Evolutionary conservation across 2,888 invertebrate genomes (phyloP).

Genomic region (Baccha elongata): DNA sequence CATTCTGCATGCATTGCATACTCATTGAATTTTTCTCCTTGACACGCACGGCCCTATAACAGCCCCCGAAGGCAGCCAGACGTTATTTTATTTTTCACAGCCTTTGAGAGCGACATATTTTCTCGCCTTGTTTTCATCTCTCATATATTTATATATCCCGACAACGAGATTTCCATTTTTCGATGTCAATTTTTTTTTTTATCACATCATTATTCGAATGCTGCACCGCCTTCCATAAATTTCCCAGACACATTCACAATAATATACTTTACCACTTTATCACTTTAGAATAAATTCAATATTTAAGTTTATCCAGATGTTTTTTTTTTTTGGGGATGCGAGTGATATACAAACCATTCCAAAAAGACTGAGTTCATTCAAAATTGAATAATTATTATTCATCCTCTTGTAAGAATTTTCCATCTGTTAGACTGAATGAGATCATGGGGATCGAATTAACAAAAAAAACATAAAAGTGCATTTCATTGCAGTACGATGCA

Average conservation of each 20-base stretch:
- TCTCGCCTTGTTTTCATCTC: constrained; percentile 30
- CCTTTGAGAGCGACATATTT: constrained; percentile 37
- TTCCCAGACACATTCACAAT: constrained; percentile 11
- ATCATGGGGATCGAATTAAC: constrained; percentile 8
- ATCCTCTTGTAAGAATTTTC: constrained; percentile 49
- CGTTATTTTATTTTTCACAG: constrained; percentile 31
- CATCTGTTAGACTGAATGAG: constrained; percentile 45
- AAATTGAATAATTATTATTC: constrained; percentile 66
- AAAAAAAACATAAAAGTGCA: background rate
- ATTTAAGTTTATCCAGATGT: constrained; percentile 65
- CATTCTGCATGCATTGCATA: constrained; percentile 1
- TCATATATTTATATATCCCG: background rate
- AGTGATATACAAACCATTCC: constrained; percentile 31
- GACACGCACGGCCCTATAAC: constrained; percentile 43
- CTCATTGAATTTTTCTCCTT: constrained; percentile 55
- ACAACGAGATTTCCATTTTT: constrained; percentile 56
- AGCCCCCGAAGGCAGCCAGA: constrained; percentile 44
- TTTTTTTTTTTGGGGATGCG: constrained; percentile 27
- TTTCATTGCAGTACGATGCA: constrained; percentile 23
- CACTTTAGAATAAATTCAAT: constrained; percentile 59
- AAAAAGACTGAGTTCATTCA: constrained; percentile 39
- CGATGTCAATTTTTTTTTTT: constrained; percentile 56
- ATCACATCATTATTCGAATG: constrained; percentile 38
- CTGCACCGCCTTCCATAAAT: background rate
- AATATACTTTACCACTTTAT: constrained; percentile 61